phyloP scores from a whole-genome alignment of 2,888 invertebrate species.

The Choreutis nemorana region DNA sequence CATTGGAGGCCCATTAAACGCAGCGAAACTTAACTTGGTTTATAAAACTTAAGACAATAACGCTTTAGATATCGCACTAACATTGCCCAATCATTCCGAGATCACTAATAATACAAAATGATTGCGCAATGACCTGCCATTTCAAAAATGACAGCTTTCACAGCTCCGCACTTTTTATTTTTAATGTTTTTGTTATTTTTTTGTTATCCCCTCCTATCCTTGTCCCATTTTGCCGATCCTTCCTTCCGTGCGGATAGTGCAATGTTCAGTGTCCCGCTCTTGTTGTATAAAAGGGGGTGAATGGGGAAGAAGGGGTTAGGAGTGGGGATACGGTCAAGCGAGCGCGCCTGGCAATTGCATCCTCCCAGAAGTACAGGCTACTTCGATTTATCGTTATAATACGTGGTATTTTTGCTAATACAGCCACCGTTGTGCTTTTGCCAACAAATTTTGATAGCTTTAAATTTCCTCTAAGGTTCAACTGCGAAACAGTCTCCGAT shows the following conservation, averaged over 20 bases:
- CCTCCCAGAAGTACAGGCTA: constrained; percentile 23
- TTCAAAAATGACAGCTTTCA: constrained; percentile 1
- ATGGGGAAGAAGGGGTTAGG: constrained; percentile 6
- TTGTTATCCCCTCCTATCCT: constrained; percentile 11
- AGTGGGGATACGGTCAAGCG: constrained; percentile 36
- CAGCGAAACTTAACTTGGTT: constrained; percentile 17
- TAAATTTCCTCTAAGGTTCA: constrained; percentile 1
- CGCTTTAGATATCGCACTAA: constrained; percentile 6
- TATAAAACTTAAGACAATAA: too few relatives aligned
- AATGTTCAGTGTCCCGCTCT: constrained; percentile 17
- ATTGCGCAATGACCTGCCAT: background rate
- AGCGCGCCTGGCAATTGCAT: constrained; percentile 16
- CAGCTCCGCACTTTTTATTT: constrained; percentile 25
- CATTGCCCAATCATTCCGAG: constrained; percentile 8
- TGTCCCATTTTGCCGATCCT: constrained; percentile 13
- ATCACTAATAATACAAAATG: constrained; percentile 2
- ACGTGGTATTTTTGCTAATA: constrained; percentile 26
- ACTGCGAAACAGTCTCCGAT: background rate
- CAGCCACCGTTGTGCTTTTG: constrained; percentile 2
- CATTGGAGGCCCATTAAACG: constrained; percentile 37
- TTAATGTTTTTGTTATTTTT: constrained; percentile 18
- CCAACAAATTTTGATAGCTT: background rate
- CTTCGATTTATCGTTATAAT: constrained; percentile 37
- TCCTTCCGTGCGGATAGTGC: constrained; percentile 22
- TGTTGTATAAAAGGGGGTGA: constrained; percentile 13